phyloP scores from a whole-genome alignment of 2,888 invertebrate species.

The Agelastica alni region DNA sequence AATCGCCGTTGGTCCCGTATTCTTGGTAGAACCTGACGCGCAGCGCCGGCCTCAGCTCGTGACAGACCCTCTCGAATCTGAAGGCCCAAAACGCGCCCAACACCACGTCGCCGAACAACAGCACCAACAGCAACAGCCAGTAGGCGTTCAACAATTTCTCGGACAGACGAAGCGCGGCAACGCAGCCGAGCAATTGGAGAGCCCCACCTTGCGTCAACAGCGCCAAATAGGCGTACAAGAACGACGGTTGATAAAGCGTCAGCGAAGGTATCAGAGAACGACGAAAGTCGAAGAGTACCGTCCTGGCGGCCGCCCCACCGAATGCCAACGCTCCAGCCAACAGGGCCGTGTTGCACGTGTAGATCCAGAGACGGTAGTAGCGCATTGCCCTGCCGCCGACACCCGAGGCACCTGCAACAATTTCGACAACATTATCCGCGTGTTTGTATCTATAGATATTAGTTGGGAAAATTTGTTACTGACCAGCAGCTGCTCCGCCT shows the following conservation, averaged over 20 bases:
- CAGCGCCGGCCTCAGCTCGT: constrained; percentile 71
- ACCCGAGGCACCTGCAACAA: constrained; percentile 56
- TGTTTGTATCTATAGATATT: no score
- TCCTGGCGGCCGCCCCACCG: constrained; percentile 74
- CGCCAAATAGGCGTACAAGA: constrained; percentile 84
- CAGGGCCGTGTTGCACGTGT: constrained; percentile 88
- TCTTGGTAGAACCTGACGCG: constrained; percentile 64
- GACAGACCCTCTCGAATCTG: constrained; percentile 61
- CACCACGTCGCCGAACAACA: constrained; percentile 82
- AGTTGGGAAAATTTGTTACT: no score
- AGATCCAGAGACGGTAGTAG: constrained; percentile 91
- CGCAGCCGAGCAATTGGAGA: constrained; percentile 76
- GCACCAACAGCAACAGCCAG: constrained; percentile 77
- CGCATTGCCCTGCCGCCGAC: constrained; percentile 63
- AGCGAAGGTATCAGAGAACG: constrained; percentile 71
- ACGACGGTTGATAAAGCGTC: constrained; percentile 73
- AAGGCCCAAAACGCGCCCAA: constrained; percentile 87
- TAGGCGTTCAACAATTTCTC: constrained; percentile 82
- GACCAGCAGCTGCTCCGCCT: constrained; percentile 54
- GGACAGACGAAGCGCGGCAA: constrained; percentile 79
- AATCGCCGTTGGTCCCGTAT: constrained; percentile 73
- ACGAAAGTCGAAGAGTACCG: constrained; percentile 71
- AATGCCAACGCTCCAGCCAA: constrained; percentile 82
- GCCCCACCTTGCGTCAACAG: constrained; percentile 71
- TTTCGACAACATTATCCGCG: not conserved